phyloP scores from a whole-genome alignment of 2,888 invertebrate genomes.

The Gortyna flavago region DNA sequence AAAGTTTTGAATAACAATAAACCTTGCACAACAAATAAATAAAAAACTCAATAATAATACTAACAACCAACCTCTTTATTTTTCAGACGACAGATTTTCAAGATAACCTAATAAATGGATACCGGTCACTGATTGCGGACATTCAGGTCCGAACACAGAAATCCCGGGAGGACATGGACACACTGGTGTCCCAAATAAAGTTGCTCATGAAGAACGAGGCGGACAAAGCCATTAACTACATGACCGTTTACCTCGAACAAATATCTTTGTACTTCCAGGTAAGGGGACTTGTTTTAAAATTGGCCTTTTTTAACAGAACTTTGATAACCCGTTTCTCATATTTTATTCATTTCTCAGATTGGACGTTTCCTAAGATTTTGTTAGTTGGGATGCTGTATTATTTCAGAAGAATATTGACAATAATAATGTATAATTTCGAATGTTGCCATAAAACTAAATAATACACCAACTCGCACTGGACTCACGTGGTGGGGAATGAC shows the following conservation, averaged over 20 bases:
- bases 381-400: not conserved
- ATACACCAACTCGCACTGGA: not conserved
- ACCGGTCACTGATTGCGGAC: slow-evolving; percentile 86
- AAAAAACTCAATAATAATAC: slow-evolving; percentile 1
- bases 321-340: not conserved
- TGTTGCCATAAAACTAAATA: too few relatives aligned
- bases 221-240: slow-evolving; percentile 88
- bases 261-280: slow-evolving; percentile 88
- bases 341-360: not conserved
- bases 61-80: slow-evolving; percentile 36
- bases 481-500: too few relatives aligned
- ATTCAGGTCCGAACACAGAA: slow-evolving; percentile 87
- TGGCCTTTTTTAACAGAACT: not conserved
- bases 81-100: slow-evolving; percentile 87
- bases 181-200: slow-evolving; percentile 87
- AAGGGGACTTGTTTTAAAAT: slow-evolving; percentile 19
- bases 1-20: not conserved
- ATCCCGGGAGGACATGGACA: slow-evolving; percentile 88
- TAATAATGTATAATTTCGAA: too few relatives aligned
- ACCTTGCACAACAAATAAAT: not conserved
- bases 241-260: slow-evolving; percentile 88
- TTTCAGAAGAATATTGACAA: not conserved
- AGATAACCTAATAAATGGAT: slow-evolving; percentile 88
- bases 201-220: slow-evolving; percentile 88
- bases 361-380: not conserved